Evolutionary conservation across 2,888 invertebrate species (phyloP).

Genomic region (Nomada fucata): DNA sequence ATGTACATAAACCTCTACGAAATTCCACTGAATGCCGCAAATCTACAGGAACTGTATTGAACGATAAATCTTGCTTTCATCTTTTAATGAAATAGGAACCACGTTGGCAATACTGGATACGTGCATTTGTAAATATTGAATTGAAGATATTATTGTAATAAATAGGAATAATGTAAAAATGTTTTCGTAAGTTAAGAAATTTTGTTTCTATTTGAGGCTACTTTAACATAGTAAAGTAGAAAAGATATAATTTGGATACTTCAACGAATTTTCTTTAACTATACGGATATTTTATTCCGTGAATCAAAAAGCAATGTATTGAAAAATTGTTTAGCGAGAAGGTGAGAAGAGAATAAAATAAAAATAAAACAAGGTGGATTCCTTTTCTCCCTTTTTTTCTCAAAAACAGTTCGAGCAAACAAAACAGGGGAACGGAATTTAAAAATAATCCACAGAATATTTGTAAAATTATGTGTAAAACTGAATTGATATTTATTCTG

Average conservation of each 20-base stretch:
- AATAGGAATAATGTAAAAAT: too few relatives aligned
- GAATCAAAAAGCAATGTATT: background rate
- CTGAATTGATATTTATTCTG: background rate
- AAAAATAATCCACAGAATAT: conserved; percentile 1
- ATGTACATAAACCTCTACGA: background rate
- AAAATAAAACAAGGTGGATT: background rate
- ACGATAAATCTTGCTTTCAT: conserved; percentile 8
- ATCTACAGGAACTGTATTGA: background rate
- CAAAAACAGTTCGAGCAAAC: background rate
- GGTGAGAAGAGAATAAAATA: background rate
- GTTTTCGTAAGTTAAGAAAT: too few relatives aligned
- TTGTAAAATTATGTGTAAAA: background rate
- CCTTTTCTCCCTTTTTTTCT: background rate
- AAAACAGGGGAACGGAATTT: background rate
- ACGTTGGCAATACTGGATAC: background rate
- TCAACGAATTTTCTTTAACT: background rate
- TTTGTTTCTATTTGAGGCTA: background rate
- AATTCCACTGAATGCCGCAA: background rate
- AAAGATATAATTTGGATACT: background rate
- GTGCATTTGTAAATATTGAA: too few relatives aligned
- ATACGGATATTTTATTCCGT: background rate
- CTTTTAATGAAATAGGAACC: conserved; percentile 1
- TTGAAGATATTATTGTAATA: too few relatives aligned
- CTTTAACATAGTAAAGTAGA: too few relatives aligned
- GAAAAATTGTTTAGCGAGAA: too few relatives aligned